These are phyloP conservation scores for Pardosa pseudoannulata DNA, from an alignment of 2,888 invertebrate species.

Conservation along the genomic window DNA sequence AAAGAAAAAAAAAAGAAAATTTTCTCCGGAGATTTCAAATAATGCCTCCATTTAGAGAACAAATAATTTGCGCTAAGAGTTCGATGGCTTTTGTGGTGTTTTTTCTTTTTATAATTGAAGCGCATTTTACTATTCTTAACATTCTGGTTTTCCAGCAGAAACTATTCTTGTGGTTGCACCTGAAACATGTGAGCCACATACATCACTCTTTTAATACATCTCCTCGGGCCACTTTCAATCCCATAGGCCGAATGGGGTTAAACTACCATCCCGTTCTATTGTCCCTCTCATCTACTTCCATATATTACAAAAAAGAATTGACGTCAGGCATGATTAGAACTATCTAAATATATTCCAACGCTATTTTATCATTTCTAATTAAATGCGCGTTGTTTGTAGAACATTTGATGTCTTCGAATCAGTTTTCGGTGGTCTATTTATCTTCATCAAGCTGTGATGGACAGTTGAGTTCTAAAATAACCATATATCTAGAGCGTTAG, in stretches of 20 bases:
- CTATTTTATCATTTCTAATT: not conserved
- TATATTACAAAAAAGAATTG: not conserved
- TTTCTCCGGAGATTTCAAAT: too few species aligned
- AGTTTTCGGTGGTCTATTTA: not conserved
- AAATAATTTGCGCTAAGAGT: too few species aligned
- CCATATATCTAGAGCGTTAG: not conserved
- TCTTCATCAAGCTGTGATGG: not conserved
- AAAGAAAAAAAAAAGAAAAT: too few species aligned
- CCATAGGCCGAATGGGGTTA: slow-evolving; percentile 5
- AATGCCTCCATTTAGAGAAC: too few species aligned
- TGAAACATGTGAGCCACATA: not conserved
- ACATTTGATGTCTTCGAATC: not conserved
- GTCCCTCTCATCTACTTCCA: not conserved
- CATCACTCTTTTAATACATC: not conserved
- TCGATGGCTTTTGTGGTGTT: too few species aligned
- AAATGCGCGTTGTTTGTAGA: not conserved
- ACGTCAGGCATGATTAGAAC: not conserved
- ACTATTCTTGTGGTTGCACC: too few species aligned
- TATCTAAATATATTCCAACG: slow-evolving; percentile 13
- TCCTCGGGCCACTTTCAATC: not conserved
- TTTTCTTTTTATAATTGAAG: too few species aligned
- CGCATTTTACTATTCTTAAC: too few species aligned
- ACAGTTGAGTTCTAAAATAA: slow-evolving; percentile 12
- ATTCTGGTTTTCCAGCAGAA: too few species aligned
- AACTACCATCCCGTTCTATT: not conserved